Evolutionary conservation across 2,888 invertebrate genomes (phyloP).

Genomic region (Halictus ligatus): DNA sequence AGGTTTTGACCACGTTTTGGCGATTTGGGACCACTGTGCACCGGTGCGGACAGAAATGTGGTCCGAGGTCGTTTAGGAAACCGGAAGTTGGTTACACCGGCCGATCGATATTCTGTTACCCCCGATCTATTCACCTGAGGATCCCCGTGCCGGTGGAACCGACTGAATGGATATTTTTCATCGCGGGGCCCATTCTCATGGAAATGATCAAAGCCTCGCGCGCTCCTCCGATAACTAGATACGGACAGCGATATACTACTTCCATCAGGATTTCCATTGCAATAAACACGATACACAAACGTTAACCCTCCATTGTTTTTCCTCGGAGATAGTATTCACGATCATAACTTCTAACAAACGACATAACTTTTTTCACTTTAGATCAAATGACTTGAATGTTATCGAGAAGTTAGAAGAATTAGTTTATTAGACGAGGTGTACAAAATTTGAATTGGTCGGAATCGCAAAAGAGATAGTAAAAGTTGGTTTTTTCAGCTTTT

Average conservation of each 20-base stretch:
- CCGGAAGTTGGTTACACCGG: slow-evolving; percentile 34
- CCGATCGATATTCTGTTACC: slow-evolving; percentile 51
- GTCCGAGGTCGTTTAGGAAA: slow-evolving; percentile 55
- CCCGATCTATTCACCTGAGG: slow-evolving; percentile 2
- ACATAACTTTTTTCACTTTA: too few relatives aligned
- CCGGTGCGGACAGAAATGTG: slow-evolving; percentile 52
- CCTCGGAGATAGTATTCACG: neutral
- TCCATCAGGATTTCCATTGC: neutral
- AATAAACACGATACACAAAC: neutral
- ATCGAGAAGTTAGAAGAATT: too few relatives aligned
- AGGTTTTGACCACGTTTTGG: too few relatives aligned
- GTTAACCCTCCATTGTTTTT: neutral
- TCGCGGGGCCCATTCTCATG: neutral
- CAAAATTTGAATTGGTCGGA: too few relatives aligned
- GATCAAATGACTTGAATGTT: too few relatives aligned
- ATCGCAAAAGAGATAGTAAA: too few relatives aligned
- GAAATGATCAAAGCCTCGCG: slow-evolving; percentile 5
- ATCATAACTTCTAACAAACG: too few relatives aligned
- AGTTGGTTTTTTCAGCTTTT: too few relatives aligned
- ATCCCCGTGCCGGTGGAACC: slow-evolving; percentile 22
- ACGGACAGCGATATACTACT: neutral
- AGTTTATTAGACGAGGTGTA: too few relatives aligned
- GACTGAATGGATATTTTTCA: slow-evolving; percentile 14
- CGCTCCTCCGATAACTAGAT: neutral
- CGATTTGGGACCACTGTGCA: too few relatives aligned